Evolutionary conservation across 2,113 vertebrate species (phyloP).

Genomic region (Eulemur rufifrons): DNA sequence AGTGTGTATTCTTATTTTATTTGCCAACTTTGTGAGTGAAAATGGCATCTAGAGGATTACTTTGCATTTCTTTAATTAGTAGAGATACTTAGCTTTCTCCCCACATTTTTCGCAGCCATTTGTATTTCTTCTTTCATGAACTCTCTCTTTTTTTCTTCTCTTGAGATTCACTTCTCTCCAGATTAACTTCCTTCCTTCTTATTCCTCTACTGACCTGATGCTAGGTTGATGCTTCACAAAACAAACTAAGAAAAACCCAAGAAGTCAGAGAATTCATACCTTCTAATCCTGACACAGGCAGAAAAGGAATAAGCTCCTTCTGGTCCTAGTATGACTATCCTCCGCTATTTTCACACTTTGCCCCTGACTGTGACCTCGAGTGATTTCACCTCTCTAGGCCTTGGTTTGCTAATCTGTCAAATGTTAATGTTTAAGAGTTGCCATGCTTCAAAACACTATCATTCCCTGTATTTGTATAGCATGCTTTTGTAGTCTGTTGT

Average conservation of each 20-base stretch:
- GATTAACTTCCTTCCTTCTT: slow-evolving; percentile 6
- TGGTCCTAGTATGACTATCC: not conserved
- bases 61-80: slow-evolving; percentile 33
- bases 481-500: not conserved
- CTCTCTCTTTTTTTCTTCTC: not conserved
- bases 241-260: not conserved
- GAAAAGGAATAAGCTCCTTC: not conserved
- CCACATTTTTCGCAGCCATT: not conserved
- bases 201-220: not conserved
- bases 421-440: slow-evolving; percentile 12
- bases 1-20: slow-evolving; percentile 28
- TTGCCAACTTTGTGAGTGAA: slow-evolving; percentile 50
- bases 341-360: slow-evolving; percentile 20
- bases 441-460: not conserved
- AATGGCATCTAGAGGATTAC: slow-evolving; percentile 23
- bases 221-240: slow-evolving; percentile 1
- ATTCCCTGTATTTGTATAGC: not conserved
- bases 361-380: not conserved
- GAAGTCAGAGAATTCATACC: slow-evolving; percentile 3
- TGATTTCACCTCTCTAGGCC: slow-evolving; percentile 12
- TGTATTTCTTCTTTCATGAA: slow-evolving; percentile 35
- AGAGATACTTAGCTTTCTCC: not conserved
- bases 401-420: slow-evolving; percentile 24
- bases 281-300: not conserved
- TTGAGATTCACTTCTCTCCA: slow-evolving; percentile 12